These are phyloP conservation scores for Teleiodes luculella DNA, from an alignment of 2,888 invertebrate genomes.

Conservation along the genomic window DNA sequence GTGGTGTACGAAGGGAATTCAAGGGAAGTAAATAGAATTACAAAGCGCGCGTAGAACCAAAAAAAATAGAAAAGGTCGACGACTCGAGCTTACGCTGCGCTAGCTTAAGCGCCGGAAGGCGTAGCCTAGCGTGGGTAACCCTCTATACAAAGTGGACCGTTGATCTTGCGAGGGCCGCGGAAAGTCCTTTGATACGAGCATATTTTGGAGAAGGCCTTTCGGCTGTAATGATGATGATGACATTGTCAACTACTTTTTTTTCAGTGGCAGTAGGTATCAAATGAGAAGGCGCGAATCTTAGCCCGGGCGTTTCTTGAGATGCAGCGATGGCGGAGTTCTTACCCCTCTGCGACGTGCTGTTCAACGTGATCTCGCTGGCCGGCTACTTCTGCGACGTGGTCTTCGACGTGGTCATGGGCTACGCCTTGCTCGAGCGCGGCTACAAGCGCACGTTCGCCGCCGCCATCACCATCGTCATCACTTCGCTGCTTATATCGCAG, in stretches of 20 bases:
- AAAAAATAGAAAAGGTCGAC: too few species aligned
- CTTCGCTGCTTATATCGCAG: slow-evolving; percentile 87
- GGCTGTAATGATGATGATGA: too few species aligned
- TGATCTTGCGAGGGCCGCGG: too few species aligned
- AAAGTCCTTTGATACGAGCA: too few species aligned
- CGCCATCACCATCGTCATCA: slow-evolving; percentile 83
- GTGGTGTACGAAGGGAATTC: too few species aligned
- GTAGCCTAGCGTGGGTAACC: too few species aligned
- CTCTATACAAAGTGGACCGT: too few species aligned
- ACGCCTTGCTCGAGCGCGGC: slow-evolving; percentile 86
- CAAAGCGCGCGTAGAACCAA: too few species aligned
- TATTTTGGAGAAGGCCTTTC: too few species aligned
- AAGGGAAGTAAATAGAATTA: too few species aligned
- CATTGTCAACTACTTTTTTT: not conserved
- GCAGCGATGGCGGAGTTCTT: slow-evolving; percentile 87
- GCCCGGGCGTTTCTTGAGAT: slow-evolving; percentile 48
- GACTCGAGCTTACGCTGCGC: too few species aligned
- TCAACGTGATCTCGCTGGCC: slow-evolving; percentile 93
- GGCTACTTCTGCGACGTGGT: slow-evolving; percentile 95
- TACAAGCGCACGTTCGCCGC: slow-evolving; percentile 82
- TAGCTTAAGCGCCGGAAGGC: too few species aligned
- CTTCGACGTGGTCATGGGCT: slow-evolving; percentile 91
- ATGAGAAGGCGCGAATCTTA: slow-evolving; percentile 28
- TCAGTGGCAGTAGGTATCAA: slow-evolving; percentile 13
- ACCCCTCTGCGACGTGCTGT: slow-evolving; percentile 93